A percentile compares a stretch with the other conserved stretches of the same genome.
Conservation (phyloP, 1,140 invertebrate genomes). For the Epicauta chinensis region DNA sequence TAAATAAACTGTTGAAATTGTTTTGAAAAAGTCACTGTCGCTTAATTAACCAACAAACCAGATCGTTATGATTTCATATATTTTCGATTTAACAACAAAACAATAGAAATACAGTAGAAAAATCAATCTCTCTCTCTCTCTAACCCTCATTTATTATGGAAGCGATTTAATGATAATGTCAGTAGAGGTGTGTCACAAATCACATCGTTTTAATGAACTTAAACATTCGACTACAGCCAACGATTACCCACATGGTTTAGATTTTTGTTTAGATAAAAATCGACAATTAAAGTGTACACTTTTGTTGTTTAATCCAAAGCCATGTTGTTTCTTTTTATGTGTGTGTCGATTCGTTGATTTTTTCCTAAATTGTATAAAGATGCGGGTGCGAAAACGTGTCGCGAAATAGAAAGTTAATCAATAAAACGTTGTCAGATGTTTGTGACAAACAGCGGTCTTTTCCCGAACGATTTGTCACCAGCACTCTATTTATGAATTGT, state of each 20-base stretch:
- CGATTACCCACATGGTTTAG: no score
- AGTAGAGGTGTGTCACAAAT: slow-evolving; percentile 1
- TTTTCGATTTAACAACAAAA: not conserved
- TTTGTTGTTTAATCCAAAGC: no score
- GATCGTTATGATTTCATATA: not conserved
- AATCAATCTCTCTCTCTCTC: not conserved
- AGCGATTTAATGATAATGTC: slow-evolving; percentile 3
- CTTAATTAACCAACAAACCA: not conserved
- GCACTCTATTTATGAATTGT: no score
- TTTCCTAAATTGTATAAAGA: not conserved
- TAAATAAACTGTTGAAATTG: no score
- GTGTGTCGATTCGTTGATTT: no score
- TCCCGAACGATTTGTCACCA: no score
- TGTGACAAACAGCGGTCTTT: slow-evolving; percentile 2
- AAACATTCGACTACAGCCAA: no score
- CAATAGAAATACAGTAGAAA: not conserved
- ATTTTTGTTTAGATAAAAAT: no score
- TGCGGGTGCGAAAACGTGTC: not conserved
- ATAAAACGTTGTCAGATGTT: slow-evolving; percentile 6
- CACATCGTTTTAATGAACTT: not conserved
- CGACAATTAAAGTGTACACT: no score
- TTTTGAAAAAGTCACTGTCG: no score
- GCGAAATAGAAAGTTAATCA: slow-evolving; percentile 9
- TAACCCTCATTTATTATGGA: not conserved
- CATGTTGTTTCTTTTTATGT: no score